phyloP scores from a whole-genome alignment of 2,888 invertebrate species.

The Dolichopus griseipennis region DNA sequence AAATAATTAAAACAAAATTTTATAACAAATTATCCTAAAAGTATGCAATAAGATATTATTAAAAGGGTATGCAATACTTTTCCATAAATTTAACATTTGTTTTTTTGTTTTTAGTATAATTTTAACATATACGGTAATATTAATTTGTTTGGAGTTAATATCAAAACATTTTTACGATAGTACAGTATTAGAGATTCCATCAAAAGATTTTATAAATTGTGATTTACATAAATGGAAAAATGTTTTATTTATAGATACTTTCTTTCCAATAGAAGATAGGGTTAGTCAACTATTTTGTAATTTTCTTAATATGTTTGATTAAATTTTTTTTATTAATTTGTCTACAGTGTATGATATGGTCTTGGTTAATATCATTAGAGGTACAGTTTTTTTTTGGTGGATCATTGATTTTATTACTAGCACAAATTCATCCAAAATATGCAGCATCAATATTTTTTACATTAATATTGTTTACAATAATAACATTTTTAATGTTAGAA shows the following conservation, averaged over 20 bases:
- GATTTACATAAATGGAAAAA: slow-evolving; percentile 56
- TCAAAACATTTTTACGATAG: slow-evolving; percentile 44
- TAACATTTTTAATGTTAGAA: slow-evolving; percentile 44
- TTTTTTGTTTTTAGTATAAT: slow-evolving; percentile 42
- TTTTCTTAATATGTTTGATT: not conserved
- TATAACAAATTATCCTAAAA: too few species aligned
- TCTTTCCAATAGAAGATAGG: slow-evolving; percentile 51
- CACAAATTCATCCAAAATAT: slow-evolving; percentile 42
- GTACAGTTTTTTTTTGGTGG: slow-evolving; percentile 65
- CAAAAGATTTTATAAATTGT: slow-evolving; percentile 50
- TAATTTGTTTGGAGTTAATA: slow-evolving; percentile 47
- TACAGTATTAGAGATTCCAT: slow-evolving; percentile 47
- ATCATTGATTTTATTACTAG: slow-evolving; percentile 54
- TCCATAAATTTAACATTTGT: too few species aligned
- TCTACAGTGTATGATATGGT: slow-evolving; percentile 73
- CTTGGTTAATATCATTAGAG: slow-evolving; percentile 71
- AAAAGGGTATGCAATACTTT: too few species aligned
- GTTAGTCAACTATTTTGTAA: slow-evolving; percentile 37
- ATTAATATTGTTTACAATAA: slow-evolving; percentile 44
- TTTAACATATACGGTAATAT: slow-evolving; percentile 52
- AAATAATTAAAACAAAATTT: slow-evolving; percentile 10
- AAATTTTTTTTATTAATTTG: slow-evolving; percentile 10
- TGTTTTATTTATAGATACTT: slow-evolving; percentile 52
- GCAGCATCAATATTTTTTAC: slow-evolving; percentile 37
- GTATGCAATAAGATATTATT: too few species aligned